A percentile compares a stretch with the other conserved stretches of the same genome.
These are phyloP conservation scores for Sphenopsis melanotis DNA, from an alignment of 2,797 vertebrate species.

Conservation along the genomic window DNA sequence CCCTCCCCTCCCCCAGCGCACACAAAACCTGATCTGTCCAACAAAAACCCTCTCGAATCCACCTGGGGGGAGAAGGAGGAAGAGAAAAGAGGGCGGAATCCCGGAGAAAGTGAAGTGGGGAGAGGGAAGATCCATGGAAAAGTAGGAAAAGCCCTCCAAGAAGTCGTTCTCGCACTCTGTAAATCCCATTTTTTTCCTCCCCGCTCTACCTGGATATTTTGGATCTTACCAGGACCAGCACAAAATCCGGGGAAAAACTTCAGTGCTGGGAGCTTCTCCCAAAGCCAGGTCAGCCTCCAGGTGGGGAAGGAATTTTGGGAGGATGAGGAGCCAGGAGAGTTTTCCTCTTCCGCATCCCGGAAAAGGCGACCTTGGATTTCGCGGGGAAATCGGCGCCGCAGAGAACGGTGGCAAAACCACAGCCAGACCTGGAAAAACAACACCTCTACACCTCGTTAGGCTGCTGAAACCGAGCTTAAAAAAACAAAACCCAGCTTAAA, in stretches of 20 bases:
- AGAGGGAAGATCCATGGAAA: not conserved
- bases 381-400: not conserved
- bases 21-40: constrained; percentile 84
- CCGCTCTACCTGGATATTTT: constrained; percentile 27
- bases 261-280: constrained; percentile 70
- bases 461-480: not conserved
- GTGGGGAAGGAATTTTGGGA: constrained; percentile 37
- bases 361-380: not conserved
- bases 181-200: not conserved
- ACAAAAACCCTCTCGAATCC: constrained; percentile 75
- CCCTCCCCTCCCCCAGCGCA: constrained; percentile 73
- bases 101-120: not conserved
- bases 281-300: constrained; percentile 72
- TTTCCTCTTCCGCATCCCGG: constrained; percentile 56
- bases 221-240: constrained; percentile 23
- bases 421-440: not conserved
- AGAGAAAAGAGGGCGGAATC: constrained; percentile 22
- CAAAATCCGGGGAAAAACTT: constrained; percentile 8
- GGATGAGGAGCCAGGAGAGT: not conserved
- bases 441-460: not conserved
- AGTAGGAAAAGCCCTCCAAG: not conserved
- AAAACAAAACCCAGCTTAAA: not conserved
- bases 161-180: not conserved
- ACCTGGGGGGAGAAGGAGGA: constrained; percentile 40
- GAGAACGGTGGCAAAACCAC: not conserved